Evolutionary conservation across 2,888 invertebrate species (phyloP).

Genomic region (Bursaphelenchus okinawaensis): DNA sequence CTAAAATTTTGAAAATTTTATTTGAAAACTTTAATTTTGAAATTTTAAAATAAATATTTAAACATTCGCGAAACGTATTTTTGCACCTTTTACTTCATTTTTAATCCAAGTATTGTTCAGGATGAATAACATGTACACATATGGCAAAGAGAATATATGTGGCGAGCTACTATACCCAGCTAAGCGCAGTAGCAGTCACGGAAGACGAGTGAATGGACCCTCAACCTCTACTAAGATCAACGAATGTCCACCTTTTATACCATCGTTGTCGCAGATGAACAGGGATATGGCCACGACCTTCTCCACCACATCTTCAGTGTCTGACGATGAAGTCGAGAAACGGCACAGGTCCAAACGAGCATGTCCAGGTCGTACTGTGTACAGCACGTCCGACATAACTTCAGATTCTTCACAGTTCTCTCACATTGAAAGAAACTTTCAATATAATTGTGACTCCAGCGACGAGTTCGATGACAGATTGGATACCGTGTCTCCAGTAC

Average conservation of each 20-base stretch:
- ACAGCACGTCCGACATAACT: neutral
- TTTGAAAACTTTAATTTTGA: too few relatives aligned
- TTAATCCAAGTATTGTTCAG: neutral
- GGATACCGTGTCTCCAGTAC: neutral
- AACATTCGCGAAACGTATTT: too few relatives aligned
- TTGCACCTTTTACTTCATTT: too few relatives aligned
- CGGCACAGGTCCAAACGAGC: neutral
- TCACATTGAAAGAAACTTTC: neutral
- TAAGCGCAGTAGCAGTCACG: neutral
- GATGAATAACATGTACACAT: neutral
- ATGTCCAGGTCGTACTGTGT: neutral
- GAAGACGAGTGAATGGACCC: neutral
- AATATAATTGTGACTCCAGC: neutral
- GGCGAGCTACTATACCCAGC: neutral
- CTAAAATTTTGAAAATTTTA: too few relatives aligned
- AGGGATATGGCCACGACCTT: neutral
- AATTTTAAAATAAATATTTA: too few relatives aligned
- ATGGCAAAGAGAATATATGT: neutral
- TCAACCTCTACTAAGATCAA: neutral
- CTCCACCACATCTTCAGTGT: neutral
- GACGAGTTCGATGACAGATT: conserved; percentile 1
- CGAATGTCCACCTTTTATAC: neutral
- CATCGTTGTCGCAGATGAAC: neutral
- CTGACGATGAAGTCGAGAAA: neutral
- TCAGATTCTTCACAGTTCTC: neutral